Evolutionary conservation across 2,797 vertebrate genomes (phyloP), one percentile per base, ranked within the genome.

Genomic region (Tenualosa ilisha): DNA sequence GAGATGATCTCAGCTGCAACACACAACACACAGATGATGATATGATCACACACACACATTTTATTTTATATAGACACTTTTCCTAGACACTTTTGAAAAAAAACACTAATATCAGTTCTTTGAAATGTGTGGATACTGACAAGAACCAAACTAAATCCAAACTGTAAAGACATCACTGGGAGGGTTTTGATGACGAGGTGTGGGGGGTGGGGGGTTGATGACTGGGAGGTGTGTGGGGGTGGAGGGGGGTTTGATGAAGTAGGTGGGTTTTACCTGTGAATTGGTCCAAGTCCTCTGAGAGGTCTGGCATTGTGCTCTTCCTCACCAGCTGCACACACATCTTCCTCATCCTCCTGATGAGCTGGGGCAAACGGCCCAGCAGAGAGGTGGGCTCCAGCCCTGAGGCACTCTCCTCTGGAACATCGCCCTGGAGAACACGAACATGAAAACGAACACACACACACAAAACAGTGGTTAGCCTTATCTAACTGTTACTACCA

Each of bases 291-390:
- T 96, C 92, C 89, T 99, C 97, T 40, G 97, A 93, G 20, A 98
- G 93, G 84, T 92, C 93, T 50, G 97, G 96, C 49, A 96, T 90
- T 0, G 92, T 88, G 86, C 91, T 94, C 40, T 94, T 95, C 93
- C 95, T 96, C 89, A 96, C 92, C 89, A 98, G 92, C 79, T 92
- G 89, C 86, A 93, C 84, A 81, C 97, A 99, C 89, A 99, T 92
- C 91, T 97, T 98, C 93, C 94, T 96, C 97, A 99, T 97, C 90
- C 94, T 97, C 86, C 94, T 96, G 0, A 93, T 92, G 87, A 99
- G 96, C 82, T 93, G 93, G 7, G 97, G 96, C 79, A 99, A 94
- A 37, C 97, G 97, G 59, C 88, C 90, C 89, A 97, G 97, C 54
- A 99, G 96, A 37, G 93, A 93, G 0, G 90, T 89, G 0, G 88